Conservation (phyloP, 2,113 vertebrate genomes). For the Butorides virescens region DNA sequence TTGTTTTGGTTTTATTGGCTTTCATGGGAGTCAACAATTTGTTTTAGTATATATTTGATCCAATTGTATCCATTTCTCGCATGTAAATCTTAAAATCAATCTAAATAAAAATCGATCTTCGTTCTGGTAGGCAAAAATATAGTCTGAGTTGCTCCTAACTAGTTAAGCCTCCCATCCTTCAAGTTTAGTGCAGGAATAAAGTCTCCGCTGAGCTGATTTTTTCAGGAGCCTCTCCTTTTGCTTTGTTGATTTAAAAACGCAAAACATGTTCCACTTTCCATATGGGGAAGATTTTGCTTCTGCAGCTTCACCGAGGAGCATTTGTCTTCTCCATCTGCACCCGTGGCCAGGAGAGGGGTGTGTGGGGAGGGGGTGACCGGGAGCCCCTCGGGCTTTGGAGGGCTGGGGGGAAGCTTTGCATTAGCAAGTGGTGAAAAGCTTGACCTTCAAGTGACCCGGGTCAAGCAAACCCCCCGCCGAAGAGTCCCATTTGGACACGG, state of each 20-base stretch:
- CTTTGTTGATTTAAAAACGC: slow-evolving; percentile 52
- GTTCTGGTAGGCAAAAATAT: slow-evolving; percentile 67
- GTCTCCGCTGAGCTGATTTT: slow-evolving; percentile 76
- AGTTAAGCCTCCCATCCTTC: slow-evolving; percentile 58
- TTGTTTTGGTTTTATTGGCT: slow-evolving; percentile 79
- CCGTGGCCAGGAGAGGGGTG: not conserved
- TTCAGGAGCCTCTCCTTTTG: slow-evolving; percentile 82
- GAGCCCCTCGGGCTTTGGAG: not conserved
- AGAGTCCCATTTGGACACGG: slow-evolving; percentile 85
- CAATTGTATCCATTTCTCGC: slow-evolving; percentile 81
- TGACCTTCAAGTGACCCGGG: slow-evolving; percentile 88
- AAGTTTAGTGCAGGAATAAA: slow-evolving; percentile 62
- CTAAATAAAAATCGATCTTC: slow-evolving; percentile 82
- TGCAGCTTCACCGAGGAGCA: slow-evolving; percentile 51
- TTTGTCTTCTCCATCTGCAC: slow-evolving; percentile 75
- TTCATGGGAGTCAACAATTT: slow-evolving; percentile 81
- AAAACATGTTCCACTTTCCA: slow-evolving; percentile 70
- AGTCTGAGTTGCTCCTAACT: slow-evolving; percentile 59
- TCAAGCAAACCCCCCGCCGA: slow-evolving; percentile 81
- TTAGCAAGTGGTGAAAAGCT: slow-evolving; percentile 88
- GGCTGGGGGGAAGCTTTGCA: slow-evolving; percentile 75
- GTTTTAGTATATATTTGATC: slow-evolving; percentile 82
- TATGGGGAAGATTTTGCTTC: slow-evolving; percentile 70
- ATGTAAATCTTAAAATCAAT: slow-evolving; percentile 86
- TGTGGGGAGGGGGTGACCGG: fast-evolving